Evolutionary conservation across 2,797 vertebrate genomes (phyloP), one percentile per base, ranked within the genome.

Genomic region (Salarias fasciatus): DNA sequence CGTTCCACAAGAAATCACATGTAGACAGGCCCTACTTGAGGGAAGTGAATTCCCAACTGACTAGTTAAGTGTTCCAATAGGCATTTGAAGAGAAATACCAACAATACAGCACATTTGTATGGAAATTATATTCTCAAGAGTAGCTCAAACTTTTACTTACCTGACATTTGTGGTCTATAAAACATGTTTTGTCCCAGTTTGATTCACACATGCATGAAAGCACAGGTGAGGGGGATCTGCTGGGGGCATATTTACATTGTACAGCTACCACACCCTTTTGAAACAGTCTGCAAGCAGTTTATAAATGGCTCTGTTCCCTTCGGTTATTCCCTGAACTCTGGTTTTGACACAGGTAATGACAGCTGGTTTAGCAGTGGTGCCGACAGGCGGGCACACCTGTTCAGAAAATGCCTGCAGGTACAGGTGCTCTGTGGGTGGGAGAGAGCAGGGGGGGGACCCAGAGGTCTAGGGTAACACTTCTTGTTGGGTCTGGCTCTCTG

Each of bases 281-380:
- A 93, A 94, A 94, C 93, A 94, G 93, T 94, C 92, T 93, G 91
- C 89, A 92, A 91, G 91, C 92, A 92, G 90, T 93, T 93, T 93
- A 91, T 91, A 90, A 93, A 94, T 94, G 92, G 93, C 93, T 94
- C 93, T 94, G 91, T 94, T 94, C 93, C 93, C 91, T 93, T 94
- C 93, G 75, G 88, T 92, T 92, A 89, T 92, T 94, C 93, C 93
- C 93, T 94, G 93, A 94, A 93, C 93, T 93, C 91, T 93, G 89
- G 88, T 92, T 92, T 92, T 89, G 92, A 94, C 91, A 90, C 89
- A 91, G 90, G 90, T 92, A 88, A 92, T 91, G 91, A 93, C 89
- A 93, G 92, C 92, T 93, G 92, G 90, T 92, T 92, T 88, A 88
- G 88, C 90, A 86, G 88, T 86, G 88, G 88, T 82, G 90, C 82